phyloP scores from a whole-genome alignment of 2,888 invertebrate species.

The Baronia brevicornis region DNA sequence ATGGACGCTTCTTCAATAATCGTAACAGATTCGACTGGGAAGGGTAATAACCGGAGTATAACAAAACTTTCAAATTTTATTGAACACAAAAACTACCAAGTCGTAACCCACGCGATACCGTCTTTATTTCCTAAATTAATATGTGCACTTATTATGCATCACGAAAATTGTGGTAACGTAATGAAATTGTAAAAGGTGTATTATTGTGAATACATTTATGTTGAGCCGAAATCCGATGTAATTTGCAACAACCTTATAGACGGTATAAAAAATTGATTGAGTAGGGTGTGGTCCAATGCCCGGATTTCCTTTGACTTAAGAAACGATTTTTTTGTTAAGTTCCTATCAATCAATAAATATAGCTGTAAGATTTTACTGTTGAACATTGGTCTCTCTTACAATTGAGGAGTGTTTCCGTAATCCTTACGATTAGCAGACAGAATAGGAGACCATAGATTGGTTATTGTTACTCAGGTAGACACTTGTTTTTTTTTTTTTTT shows the following conservation, averaged over 20 bases:
- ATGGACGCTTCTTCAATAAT: neutral
- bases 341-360: too few species aligned
- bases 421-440: too few species aligned
- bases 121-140: neutral
- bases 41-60: too few species aligned
- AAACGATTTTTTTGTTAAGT: too few species aligned
- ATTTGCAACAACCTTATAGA: constrained; percentile 36
- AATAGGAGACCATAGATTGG: too few species aligned
- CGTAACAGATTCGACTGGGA: too few species aligned
- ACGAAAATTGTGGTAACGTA: constrained; percentile 25
- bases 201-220: constrained; percentile 4
- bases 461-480: too few species aligned
- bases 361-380: too few species aligned
- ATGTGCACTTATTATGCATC: constrained; percentile 16
- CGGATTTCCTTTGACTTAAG: too few species aligned
- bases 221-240: constrained; percentile 19
- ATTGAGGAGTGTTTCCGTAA: too few species aligned
- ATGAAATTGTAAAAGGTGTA: constrained; percentile 41
- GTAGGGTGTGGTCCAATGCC: constrained; percentile 23
- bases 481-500: too few species aligned
- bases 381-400: too few species aligned
- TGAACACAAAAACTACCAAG: constrained; percentile 5
- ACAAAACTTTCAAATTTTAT: constrained; percentile 10
- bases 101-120: constrained; percentile 6
- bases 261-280: constrained; percentile 26